Base-by-base conservation (phyloP, 2,113 vertebrate genomes). In the Chaetodon auriga region DNA sequence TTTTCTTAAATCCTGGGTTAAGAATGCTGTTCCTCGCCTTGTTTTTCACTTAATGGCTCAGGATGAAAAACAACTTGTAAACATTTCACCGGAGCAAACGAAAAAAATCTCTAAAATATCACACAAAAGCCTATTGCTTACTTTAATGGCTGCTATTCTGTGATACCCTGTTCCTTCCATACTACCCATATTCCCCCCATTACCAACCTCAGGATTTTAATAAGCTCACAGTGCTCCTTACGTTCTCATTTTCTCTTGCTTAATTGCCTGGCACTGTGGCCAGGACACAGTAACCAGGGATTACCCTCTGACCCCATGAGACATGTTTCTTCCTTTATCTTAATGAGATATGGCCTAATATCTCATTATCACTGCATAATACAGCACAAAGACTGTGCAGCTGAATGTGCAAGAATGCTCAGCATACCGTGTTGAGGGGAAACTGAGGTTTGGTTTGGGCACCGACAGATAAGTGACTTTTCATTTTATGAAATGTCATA, bases 341-440 rank as follows among this genome's bases (percentile, higher is more conserved):
- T 94, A 93, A 94, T 91, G 91, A 94, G 89, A 86, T 88, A 64
- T 78, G 76, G 55, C 69, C 71, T 75, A 66, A 90, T 84, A 77
- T 89, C 61, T 86, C 83, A 90, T 84, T 88, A 87, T 83, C 62
- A 49, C 78, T 64, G 82, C 77, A 78, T 73, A 86, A 72, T 78
- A 54, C 35, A 58, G 53, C 72, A 60, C 63, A 43, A 36, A 68
- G 69, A 55, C 51, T 6, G 12, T 35, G 43, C 12, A 23, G 75
- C 75, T 81, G 75, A 83, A 71, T 71, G 68, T 60, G 81, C 41
- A 84, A 45, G 45, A 87, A 64, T 70, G 57, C 9, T 21, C 13
- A 3, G 36, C 63, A 62, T 60, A 68, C 15, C 38, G n/a, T 25
- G 82, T 61, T 69, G 49, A 66, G 45, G 68, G 48, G 68, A 18